Percentiles rank a stretch among this genome's conserved stretches.
Conservation (phyloP, 2,113 vertebrate genomes). For the Fulmarus glacialis region DNA sequence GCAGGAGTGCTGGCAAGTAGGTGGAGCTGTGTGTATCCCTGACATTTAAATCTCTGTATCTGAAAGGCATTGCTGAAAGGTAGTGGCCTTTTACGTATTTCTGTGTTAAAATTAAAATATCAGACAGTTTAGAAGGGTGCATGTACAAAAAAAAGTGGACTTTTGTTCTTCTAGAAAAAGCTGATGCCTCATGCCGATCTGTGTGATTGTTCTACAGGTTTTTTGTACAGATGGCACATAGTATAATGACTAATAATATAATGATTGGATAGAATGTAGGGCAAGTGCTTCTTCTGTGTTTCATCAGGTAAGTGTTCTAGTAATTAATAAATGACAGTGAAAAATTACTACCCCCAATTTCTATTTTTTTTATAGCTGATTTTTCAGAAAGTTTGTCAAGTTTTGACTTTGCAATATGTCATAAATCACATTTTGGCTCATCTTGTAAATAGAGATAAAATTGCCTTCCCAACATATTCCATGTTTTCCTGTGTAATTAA, state of each 20-base stretch:
- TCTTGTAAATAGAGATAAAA: constrained; percentile 65
- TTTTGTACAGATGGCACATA: not conserved
- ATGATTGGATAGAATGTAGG: not conserved
- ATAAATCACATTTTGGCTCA: constrained; percentile 63
- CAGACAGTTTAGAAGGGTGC: not conserved
- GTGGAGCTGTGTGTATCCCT: not conserved
- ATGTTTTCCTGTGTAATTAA: constrained; percentile 80
- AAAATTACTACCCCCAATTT: not conserved
- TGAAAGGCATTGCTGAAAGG: not conserved
- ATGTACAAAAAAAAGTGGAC: not conserved
- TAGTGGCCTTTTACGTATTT: not conserved
- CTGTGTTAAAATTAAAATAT: not conserved
- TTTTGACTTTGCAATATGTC: not conserved
- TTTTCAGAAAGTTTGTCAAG: not conserved
- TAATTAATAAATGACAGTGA: not conserved
- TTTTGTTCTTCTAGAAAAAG: not conserved
- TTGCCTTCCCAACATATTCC: constrained; percentile 46
- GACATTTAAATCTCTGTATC: not conserved
- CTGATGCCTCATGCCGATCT: not conserved
- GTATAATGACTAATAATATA: not conserved
- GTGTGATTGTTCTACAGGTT: not conserved
- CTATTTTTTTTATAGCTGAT: not conserved
- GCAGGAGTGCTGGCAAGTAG: not conserved
- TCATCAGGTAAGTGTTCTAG: not conserved
- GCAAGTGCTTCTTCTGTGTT: not conserved